Evolutionary conservation across 2,113 vertebrate genomes (phyloP).

Genomic region (Thinocorus orbignyianus): DNA sequence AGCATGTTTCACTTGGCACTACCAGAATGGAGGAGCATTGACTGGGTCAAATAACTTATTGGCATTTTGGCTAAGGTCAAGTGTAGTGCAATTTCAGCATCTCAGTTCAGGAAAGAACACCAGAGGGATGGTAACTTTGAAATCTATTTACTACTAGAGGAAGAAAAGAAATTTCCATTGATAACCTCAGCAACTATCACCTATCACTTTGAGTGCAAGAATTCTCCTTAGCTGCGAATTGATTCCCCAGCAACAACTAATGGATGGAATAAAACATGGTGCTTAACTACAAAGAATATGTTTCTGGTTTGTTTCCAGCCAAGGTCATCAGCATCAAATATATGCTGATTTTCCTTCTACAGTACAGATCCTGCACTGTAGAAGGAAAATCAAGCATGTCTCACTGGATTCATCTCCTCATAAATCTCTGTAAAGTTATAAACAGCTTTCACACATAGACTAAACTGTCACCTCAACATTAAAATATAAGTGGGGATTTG

Average conservation of each 20-base stretch:
- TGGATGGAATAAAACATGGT: not conserved
- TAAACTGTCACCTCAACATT: not conserved
- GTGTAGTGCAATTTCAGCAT: not conserved
- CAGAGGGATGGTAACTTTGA: fast-evolving
- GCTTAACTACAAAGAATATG: not conserved
- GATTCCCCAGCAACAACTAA: not conserved
- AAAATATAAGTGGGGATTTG: not conserved
- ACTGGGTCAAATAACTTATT: not conserved
- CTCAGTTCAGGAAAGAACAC: not conserved
- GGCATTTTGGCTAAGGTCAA: not conserved
- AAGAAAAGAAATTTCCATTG: not conserved
- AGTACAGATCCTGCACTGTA: not conserved
- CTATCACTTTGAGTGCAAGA: not conserved
- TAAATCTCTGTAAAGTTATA: not conserved
- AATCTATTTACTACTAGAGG: not conserved
- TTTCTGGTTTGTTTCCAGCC: not conserved
- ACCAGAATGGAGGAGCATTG: not conserved
- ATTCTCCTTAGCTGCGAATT: not conserved
- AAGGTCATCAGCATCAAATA: not conserved
- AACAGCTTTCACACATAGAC: not conserved
- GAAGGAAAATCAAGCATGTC: not conserved
- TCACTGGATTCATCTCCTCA: not conserved
- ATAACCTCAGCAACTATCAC: not conserved
- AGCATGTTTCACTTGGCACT: not conserved
- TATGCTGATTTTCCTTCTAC: too few species aligned